Evolutionary conservation across 2,113 vertebrate species (phyloP), one percentile per base, ranked within the genome.

Genomic region (Rhizomys pruinosus): DNA sequence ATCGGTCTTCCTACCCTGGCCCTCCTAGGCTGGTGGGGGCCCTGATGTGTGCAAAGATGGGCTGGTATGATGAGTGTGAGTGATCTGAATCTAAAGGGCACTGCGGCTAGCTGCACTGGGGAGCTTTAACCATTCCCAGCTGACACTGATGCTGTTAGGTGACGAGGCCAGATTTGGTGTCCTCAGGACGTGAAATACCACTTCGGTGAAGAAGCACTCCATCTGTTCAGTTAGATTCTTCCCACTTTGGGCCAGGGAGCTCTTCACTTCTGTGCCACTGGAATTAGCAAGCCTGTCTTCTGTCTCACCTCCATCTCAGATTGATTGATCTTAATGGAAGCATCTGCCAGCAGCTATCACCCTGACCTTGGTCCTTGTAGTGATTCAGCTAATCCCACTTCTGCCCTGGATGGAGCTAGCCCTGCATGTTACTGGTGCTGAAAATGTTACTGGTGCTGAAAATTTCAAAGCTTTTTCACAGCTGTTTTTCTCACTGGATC

Each of bases 311-410:
- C 0, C 19, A 15, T 89, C 73, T 92, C 64, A 52, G 59, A 55
- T 73, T 64, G 89, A 52, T 20, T 61, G 59, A 29, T 73, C 79
- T 80, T 52, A 29, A 55, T 76, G 47, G 85, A 80, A 81, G 55
- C 68, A 37, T 89, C 91, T 93, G 73, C n/a, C n/a, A 39, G 73
- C 55, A 55, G 92, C 89, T 34, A 64, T 73, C 90, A 80, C 73
- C 32, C 72, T 90, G 78, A 89, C 34, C 69, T 88, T 57, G n/a
- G 76, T 73, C 66, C 47, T 77, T 68, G 32, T 47, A 32, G 39
- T 89, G 82, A 52, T 88, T 92, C 88, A 93, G 16, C 85, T 96
- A 82, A 96, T 87, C 90, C 88, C 90, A 95, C 95, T 42, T 93
- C 19, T 39, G 0, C 20, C 84, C 89, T 92, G 86, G 82, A 37